Evolutionary conservation across 2,888 invertebrate species (phyloP).

Genomic region (Pocota personata): DNA sequence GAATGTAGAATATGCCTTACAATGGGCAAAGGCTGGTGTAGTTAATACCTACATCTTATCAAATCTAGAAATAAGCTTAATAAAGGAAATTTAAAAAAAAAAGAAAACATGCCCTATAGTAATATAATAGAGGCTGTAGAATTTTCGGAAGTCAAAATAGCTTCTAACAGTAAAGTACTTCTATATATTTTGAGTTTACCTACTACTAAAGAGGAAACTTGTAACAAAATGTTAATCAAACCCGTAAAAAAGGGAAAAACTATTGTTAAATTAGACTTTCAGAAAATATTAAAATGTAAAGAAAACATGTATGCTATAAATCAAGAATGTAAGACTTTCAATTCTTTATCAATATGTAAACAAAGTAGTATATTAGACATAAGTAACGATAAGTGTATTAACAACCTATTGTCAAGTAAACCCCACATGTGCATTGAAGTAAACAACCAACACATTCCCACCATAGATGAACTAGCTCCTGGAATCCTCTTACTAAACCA

Average conservation of each 20-base stretch:
- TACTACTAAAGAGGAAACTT: slow-evolving; percentile 38
- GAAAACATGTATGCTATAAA: slow-evolving; percentile 40
- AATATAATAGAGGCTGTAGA: slow-evolving; percentile 60
- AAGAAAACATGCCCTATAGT: slow-evolving; percentile 58
- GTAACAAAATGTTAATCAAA: slow-evolving; percentile 58
- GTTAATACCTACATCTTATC: slow-evolving; percentile 70
- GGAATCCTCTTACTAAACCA: slow-evolving; percentile 25
- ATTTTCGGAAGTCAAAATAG: slow-evolving; percentile 56
- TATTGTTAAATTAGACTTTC: slow-evolving; percentile 64
- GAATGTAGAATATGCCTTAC: slow-evolving; percentile 56
- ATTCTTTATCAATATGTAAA: slow-evolving; percentile 62
- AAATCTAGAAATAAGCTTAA: slow-evolving; percentile 57
- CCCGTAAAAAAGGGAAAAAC: slow-evolving; percentile 47
- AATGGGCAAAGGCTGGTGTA: slow-evolving; percentile 64
- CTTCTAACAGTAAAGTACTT: slow-evolving; percentile 47
- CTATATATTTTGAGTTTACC: slow-evolving; percentile 62
- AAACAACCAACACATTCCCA: slow-evolving; percentile 50
- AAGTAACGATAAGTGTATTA: slow-evolving; percentile 58
- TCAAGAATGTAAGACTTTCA: slow-evolving; percentile 44
- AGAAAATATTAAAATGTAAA: slow-evolving; percentile 48
- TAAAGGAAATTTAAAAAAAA: slow-evolving; percentile 44
- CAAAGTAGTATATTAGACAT: slow-evolving; percentile 55
- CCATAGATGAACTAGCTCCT: slow-evolving; percentile 30
- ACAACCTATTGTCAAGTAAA: slow-evolving; percentile 49
- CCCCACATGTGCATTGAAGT: slow-evolving; percentile 44